Evolutionary conservation across 1,140 invertebrate species (phyloP), one percentile per base, ranked within the genome.

Genomic region (Cherax quadricarinatus): DNA sequence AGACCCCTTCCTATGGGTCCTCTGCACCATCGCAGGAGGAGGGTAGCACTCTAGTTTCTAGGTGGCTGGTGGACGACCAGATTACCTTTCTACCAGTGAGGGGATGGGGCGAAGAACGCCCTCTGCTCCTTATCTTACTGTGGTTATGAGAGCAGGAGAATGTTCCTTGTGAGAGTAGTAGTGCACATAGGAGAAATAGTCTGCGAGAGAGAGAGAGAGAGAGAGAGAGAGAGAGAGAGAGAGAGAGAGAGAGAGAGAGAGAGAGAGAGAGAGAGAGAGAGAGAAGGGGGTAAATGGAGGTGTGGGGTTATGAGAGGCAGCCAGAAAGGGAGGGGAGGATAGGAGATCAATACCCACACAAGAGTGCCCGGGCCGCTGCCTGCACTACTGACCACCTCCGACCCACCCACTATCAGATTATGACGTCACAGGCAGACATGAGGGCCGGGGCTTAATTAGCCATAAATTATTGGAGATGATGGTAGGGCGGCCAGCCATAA

Each of bases 391-490:
- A 66, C 62, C 62, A 66, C 62, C 62, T 21, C 62, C 62, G 5
- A 12, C 62, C 14, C 9, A 18, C 62, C 62, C 62, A 66, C 16
- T 66, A 66, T 66, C 62, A 66, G 62, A 66, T 66, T 66, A 66
- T 66, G 62, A 66, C 62, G 62, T 66, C 62, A 66, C 62, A 1
- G 14, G 62, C 62, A 66, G 62, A 66, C 62, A 66, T 66, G 62
- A 66, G 62, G 62, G 62, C 62, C 62, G 5, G 21, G 70, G 16
- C 70, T 75, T 75, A 75, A 75, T 75, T 75, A 75, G 70, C 70
- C 70, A 75, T 75, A 75, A 75, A 75, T 75, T 75, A 75, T 75
- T 30, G 70, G 70, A 75, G 70, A 75, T 75, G 70, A 75, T 75
- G 70, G 70, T 30, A n/a, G 6, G 24, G 70, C 70, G n/a, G 70